These are phyloP conservation scores for Hypercompe scribonia DNA, from an alignment of 2,888 invertebrate species.

Conservation along the genomic window DNA sequence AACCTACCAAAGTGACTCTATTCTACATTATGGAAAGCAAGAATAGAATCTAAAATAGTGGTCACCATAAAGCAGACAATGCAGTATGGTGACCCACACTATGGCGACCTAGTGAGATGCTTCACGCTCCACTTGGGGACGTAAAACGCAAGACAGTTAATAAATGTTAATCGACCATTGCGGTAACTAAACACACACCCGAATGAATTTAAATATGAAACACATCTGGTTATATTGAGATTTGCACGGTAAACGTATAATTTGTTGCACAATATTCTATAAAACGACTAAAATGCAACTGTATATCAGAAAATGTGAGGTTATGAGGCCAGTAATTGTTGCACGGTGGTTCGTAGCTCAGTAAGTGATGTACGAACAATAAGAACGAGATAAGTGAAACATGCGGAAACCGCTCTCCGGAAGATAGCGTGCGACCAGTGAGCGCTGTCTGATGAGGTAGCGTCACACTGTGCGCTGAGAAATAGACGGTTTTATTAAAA, in stretches of 20 bases:
- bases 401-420: slow-evolving; percentile 66
- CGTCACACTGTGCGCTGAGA: slow-evolving; percentile 3
- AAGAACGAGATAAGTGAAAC: slow-evolving; percentile 50
- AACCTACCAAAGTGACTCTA: no score
- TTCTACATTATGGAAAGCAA: no score
- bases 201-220: not conserved
- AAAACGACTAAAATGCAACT: not conserved
- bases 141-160: no score
- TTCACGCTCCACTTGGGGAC: no score
- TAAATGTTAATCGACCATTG: not conserved
- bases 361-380: slow-evolving; percentile 18
- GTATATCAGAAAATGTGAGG: no score
- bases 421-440: slow-evolving; percentile 51
- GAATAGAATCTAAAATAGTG: no score
- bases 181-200: not conserved
- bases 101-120: no score
- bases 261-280: not conserved
- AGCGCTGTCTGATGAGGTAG: slow-evolving; percentile 4
- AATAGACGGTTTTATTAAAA: not conserved
- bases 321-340: slow-evolving; percentile 2
- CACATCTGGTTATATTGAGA: not conserved
- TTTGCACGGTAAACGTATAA: not conserved
- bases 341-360: not conserved
- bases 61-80: no score
- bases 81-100: no score